Percentiles rank a stretch among this genome's conserved stretches.
Conservation (phyloP, 2,888 invertebrate genomes). For the Polyommatus icarus region DNA sequence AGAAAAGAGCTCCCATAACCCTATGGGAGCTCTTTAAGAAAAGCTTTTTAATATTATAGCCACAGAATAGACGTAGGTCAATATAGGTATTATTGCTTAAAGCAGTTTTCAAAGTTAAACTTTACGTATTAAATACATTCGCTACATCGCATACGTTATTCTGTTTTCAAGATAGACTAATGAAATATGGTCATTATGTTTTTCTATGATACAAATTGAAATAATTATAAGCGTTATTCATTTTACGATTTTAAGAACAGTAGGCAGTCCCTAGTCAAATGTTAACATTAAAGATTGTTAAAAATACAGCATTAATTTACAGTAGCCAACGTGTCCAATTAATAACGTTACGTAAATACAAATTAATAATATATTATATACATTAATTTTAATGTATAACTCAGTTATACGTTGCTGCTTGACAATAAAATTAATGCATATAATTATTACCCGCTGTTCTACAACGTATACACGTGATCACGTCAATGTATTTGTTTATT, state of each 20-base stretch:
- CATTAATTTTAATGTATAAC: background rate
- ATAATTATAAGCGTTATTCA: background rate
- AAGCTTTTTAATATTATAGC: too few species aligned
- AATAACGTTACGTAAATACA: background rate
- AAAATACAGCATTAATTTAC: background rate
- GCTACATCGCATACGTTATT: background rate
- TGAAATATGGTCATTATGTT: background rate
- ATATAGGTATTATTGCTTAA: too few species aligned
- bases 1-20: too few species aligned
- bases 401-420: background rate
- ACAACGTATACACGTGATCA: constrained; percentile 4
- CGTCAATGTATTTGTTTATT: constrained; percentile 22
- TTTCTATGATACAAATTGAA: background rate
- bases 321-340: background rate
- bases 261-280: background rate
- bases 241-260: background rate
- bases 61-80: too few species aligned
- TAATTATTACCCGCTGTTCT: constrained; percentile 33
- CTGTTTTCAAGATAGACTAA: background rate
- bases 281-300: background rate
- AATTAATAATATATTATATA: constrained; percentile 9
- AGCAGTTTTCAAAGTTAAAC: too few species aligned
- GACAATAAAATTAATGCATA: constrained; percentile 31
- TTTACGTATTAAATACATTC: too few species aligned
- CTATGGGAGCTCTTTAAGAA: background rate